phyloP scores from a whole-genome alignment of 2,888 invertebrate species.

The Polydrusus pterygomalis region DNA sequence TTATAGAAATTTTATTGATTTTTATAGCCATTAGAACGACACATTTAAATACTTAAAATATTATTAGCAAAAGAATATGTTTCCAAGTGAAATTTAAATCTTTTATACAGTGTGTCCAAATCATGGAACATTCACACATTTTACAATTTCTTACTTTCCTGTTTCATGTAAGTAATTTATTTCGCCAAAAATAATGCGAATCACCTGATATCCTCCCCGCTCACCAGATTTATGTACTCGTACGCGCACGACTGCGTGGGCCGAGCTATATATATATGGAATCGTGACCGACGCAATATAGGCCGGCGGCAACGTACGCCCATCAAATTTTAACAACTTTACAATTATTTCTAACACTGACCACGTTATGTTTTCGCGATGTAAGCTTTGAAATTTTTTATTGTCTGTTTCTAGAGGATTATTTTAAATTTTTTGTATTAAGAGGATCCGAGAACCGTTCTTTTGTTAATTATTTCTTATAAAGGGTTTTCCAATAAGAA shows the following conservation, averaged over 20 bases:
- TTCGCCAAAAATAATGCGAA: neutral
- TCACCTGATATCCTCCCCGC: neutral
- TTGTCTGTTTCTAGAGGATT: neutral
- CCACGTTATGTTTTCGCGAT: neutral
- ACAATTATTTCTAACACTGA: constrained; percentile 19
- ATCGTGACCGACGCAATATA: constrained; percentile 20
- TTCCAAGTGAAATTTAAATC: constrained; percentile 10
- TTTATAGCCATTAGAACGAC: neutral
- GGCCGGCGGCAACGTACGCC: constrained; percentile 1
- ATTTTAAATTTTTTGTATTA: neutral
- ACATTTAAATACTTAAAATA: constrained; percentile 10
- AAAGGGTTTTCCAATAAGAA: no score
- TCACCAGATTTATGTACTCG: constrained; percentile 9
- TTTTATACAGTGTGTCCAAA: neutral
- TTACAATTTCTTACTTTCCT: no score
- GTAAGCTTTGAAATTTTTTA: neutral
- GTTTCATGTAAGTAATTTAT: no score
- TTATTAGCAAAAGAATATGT: neutral
- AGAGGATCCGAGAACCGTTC: no score
- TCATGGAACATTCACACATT: no score
- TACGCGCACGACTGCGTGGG: constrained; percentile 17
- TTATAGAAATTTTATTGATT: constrained; percentile 22
- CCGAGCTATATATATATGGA: neutral
- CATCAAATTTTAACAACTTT: constrained; percentile 21
- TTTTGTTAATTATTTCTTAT: no score